Base-by-base conservation (phyloP, 2,888 invertebrate species). In the Volucella zonaria region DNA sequence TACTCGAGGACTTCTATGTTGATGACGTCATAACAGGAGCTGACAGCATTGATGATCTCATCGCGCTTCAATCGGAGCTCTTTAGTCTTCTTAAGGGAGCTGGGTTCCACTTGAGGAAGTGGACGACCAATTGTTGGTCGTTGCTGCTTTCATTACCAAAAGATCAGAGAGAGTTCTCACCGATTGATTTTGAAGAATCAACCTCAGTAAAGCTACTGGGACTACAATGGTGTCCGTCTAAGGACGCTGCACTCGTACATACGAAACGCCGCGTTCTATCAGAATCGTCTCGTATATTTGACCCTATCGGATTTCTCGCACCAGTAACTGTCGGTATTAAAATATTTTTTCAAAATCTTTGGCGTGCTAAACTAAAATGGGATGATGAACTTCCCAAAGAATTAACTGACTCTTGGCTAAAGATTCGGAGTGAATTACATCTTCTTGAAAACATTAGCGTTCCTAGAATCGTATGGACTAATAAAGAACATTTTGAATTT, bases 1-100 rank as follows among this genome's bases (percentile, higher is more conserved):
- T 87, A n/a, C 15, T 74, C 8, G 71, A 81, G 14, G 82, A 87
- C 52, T 76, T 81, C 38, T 87, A 82, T n/a, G 81, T 86, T 1
- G 85, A 87, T 12, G 87, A 86, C 15, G 23, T 23, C 23, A 23
- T 23, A 23, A 23, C 23, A 23, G 23, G 86, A 9, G 82, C 78
- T 8, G 47, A 66, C 11, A 66, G 86, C 2, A 62, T 82, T 49
- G 70, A 70, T 31, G 70, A 87, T 14, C 11, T 78, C 1, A 8
- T 62, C 23, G 23, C 23, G 23, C 23, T 23, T 23, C 23, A 23
- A 23, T 23, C 23, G 23, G 23, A 23, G 23, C 10, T 15, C 14
- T 18, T 40, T 40, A 12, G 61, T 10, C 11, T 66, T 14, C 52
- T 66, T 12, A 49, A 62, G 12, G 12, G 10, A 3, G 45, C 47